Evolutionary conservation across 1,140 invertebrate genomes (phyloP), one percentile per base, ranked within the genome.

Genomic region (Nilaparvata lugens): DNA sequence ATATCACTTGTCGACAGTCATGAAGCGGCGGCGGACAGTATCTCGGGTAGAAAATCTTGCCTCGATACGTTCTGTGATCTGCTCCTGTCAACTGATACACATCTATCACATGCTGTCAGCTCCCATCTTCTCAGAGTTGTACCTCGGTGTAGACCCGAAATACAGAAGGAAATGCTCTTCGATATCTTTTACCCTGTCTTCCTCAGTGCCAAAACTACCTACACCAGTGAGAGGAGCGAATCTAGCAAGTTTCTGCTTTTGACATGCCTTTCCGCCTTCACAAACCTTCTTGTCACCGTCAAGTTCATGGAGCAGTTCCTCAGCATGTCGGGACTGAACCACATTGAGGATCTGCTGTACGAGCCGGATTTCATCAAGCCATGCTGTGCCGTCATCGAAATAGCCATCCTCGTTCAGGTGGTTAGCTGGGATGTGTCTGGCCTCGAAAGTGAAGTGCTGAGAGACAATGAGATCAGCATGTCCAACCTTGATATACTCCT

Each of bases 181-280:
- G 76, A 74, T 51, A 79, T 85, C 0, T 79, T 84, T 60, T 82
- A 81, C 64, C 82, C 83, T 0, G 79, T 77, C 0, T 84, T 85
- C 64, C 69, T 81, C 6, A 76, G 75, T 9, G 74, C 79, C 0
- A 83, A 82, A 63, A 72, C 74, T 42, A 64, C 69, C 51, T 80
- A 76, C 59, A 65, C 69, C 4, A 69, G 78, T 42, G 72, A 72
- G 13, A 63, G 68, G 18, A 75, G 73, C n/a, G 71, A 76, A 4
- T 69, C 72, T 0, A 74, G 76, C 0, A 82, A 81, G 48, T 84
- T 83, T 65, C 68, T 82, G 0, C 75, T 83, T 2, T 75, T 79
- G 11, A 81, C 82, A 0, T 83, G 81, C 45, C 67, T 86, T 1
- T 81, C 81, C 3, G 75, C 80, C 1, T 83, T 84, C 56, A 76